phyloP scores from a whole-genome alignment of 2,113 vertebrate species.

The Barbus barbus region DNA sequence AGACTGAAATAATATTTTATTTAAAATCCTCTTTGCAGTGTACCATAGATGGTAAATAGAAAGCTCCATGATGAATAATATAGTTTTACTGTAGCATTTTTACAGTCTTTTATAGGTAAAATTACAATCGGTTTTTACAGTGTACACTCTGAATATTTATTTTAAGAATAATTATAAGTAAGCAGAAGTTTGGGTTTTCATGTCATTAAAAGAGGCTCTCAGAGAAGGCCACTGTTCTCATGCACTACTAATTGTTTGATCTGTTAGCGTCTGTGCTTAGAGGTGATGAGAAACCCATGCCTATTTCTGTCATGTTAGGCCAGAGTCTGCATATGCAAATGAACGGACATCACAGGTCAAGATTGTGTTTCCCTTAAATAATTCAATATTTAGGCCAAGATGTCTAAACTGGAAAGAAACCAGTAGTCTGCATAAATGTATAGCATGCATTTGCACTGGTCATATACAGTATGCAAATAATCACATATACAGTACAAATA shows the following conservation, averaged over 20 bases:
- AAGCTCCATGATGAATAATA: too few relatives aligned
- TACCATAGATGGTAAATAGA: too few relatives aligned
- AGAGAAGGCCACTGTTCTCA: neutral
- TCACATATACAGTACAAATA: neutral
- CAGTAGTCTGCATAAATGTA: neutral
- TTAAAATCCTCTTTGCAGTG: too few relatives aligned
- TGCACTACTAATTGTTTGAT: neutral
- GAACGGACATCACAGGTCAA: neutral
- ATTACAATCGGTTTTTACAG: too few relatives aligned
- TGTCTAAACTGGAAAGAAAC: neutral
- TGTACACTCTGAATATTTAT: neutral
- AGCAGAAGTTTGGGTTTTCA: neutral
- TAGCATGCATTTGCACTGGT: neutral
- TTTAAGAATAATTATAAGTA: neutral
- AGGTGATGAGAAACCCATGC: neutral
- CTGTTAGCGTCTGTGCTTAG: neutral
- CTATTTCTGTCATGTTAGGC: neutral
- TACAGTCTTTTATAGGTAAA: too few relatives aligned
- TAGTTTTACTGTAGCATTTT: too few relatives aligned
- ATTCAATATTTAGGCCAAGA: neutral
- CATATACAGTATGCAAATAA: neutral
- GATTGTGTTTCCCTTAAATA: neutral
- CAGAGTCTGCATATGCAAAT: neutral
- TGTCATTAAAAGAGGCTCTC: neutral
- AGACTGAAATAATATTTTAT: too few relatives aligned